Percentiles rank a stretch among this genome's conserved stretches.
Conservation (phyloP, 2,888 invertebrate genomes). For the Caenorhabditis doughertyi region DNA sequence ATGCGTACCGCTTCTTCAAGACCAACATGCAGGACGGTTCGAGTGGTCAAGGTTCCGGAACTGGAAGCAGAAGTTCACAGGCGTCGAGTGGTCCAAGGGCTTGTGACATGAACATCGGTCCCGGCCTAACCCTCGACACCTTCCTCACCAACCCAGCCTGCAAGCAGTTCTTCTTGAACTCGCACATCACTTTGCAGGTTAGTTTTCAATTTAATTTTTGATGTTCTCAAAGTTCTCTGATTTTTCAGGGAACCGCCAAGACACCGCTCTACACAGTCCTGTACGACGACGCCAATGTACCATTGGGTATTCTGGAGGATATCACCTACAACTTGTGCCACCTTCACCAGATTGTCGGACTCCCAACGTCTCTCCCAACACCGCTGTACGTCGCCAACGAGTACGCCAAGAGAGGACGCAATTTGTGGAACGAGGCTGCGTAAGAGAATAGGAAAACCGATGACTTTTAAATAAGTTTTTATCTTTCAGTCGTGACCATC, state of each 20-base stretch:
- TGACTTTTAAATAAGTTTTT: constrained; percentile 2
- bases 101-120: constrained; percentile 72
- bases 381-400: constrained; percentile 77
- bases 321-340: constrained; percentile 74
- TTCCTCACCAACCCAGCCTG: constrained; percentile 70
- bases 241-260: constrained; percentile 79
- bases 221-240: background rate
- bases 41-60: too few species aligned
- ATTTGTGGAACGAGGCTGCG: constrained; percentile 33
- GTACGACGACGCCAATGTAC: constrained; percentile 67
- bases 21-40: background rate
- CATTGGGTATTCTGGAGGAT: constrained; percentile 71
- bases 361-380: constrained; percentile 75
- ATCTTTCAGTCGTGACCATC: too few species aligned
- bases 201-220: background rate
- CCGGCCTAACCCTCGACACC: constrained; percentile 76
- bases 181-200: constrained; percentile 79
- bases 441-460: background rate
- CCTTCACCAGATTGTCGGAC: constrained; percentile 76
- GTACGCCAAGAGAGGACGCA: constrained; percentile 76
- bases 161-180: constrained; percentile 78
- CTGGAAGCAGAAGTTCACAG: too few species aligned
- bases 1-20: constrained; percentile 69
- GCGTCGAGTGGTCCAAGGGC: background rate
- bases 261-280: constrained; percentile 79